Evolutionary conservation across 2,888 invertebrate species (phyloP).

Genomic region (Drosophila antonietae): DNA sequence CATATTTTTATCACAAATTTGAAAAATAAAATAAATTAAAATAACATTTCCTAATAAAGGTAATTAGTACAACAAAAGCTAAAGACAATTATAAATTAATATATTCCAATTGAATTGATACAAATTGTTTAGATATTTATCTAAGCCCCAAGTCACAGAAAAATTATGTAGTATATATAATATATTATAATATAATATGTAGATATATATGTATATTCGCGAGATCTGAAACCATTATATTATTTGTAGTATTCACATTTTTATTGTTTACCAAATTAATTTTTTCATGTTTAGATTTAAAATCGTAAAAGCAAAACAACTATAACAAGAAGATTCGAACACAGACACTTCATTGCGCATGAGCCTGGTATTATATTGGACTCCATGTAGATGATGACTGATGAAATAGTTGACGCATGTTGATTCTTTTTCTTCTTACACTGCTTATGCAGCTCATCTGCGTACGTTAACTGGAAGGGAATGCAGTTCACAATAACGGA

Average conservation of each 20-base stretch:
- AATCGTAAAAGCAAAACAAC: conserved; percentile 29
- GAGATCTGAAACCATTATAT: not conserved
- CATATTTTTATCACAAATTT: too few relatives aligned
- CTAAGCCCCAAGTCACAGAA: too few relatives aligned
- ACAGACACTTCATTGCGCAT: conserved; percentile 11
- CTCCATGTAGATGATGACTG: conserved; percentile 64
- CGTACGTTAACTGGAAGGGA: conserved; percentile 50
- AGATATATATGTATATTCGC: not conserved
- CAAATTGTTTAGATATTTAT: too few relatives aligned
- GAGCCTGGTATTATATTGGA: conserved; percentile 32
- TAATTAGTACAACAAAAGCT: too few relatives aligned
- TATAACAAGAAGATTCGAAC: conserved; percentile 18
- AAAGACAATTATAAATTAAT: too few relatives aligned
- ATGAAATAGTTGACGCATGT: conserved; percentile 38
- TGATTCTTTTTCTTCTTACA: conserved; percentile 21
- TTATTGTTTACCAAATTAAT: conserved; percentile 24
- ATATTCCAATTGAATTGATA: too few relatives aligned
- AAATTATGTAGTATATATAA: too few relatives aligned
- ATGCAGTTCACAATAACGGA: conserved; percentile 40
- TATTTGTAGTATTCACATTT: not conserved
- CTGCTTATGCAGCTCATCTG: conserved; percentile 36
- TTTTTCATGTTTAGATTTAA: conserved; percentile 13
- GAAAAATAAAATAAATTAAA: too few relatives aligned
- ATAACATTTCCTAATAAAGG: too few relatives aligned
- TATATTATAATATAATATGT: too few relatives aligned